Evolutionary conservation across 2,113 vertebrate genomes (phyloP), one percentile per base, ranked within the genome.

Genomic region (Nipponia nippon): DNA sequence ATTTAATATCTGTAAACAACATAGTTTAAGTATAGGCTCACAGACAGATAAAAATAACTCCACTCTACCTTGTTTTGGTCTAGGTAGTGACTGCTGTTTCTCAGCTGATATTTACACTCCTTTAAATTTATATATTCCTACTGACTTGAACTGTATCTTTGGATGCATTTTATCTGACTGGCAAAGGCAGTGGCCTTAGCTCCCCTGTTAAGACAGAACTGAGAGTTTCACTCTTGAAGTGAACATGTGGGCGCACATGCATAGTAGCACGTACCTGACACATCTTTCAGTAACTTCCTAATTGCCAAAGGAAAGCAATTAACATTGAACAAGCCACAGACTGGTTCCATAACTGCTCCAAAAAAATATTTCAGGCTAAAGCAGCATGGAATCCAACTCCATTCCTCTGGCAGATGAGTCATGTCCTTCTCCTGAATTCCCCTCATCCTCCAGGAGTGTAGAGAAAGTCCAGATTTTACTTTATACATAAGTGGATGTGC

Each of bases 1-100:
- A 87, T 95, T 93, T 87, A 84, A 16, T 65, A 77, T 75, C 86
- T 91, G 84, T 80, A 95, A 98, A 95, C 76, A 97, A 92, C 76
- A 92, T 56, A 93, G 66, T 71, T 93, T 71, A 93, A 82, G 40
- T 42, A 76, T 26, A 86, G 67, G 84, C 19, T 82, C 66, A 73
- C 5, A 32, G 52, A 42, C 19, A 46, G 21, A 89, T 65, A 17
- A 80, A 90, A 76, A 72, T 38, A 42, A 29, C 13, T 61, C 47
- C 52, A 69, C 50, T 87, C 34, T 36, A 14, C 29, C 23, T 70
- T 78, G 34, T 25, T 89, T 81, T 87, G n/a, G 13, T 73, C 25
- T 23, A 56, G 40, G 47, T 66, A 70, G 15, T 56, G 34, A 62
- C 61, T 56, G 36, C 47, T 81, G 40, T 50, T 77, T 59, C 56